phyloP scores from a whole-genome alignment of 2,113 vertebrate species.

The Acinonyx jubatus region DNA sequence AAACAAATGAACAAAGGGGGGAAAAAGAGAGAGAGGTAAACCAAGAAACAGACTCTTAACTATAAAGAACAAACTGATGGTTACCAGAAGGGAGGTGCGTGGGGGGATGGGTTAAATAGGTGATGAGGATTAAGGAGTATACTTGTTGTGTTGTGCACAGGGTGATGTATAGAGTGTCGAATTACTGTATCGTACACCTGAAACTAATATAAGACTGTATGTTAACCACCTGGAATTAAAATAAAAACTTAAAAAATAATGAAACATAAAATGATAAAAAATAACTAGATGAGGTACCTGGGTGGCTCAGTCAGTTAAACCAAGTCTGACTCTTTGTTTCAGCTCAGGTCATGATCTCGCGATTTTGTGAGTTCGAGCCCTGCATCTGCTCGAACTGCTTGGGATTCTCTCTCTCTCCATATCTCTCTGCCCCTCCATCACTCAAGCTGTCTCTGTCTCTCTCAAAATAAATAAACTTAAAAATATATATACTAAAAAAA shows the following conservation, averaged over 20 bases:
- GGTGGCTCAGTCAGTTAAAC: too few species aligned
- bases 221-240: neutral
- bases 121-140: neutral
- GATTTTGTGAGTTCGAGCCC: too few species aligned
- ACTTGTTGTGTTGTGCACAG: neutral
- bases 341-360: too few species aligned
- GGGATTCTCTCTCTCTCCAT: too few species aligned
- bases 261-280: neutral
- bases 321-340: too few species aligned
- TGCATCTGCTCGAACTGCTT: too few species aligned
- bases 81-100: neutral
- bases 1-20: neutral
- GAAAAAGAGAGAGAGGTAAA: neutral
- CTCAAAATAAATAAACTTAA: too few species aligned
- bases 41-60: neutral
- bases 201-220: neutral
- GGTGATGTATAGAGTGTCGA: neutral
- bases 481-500: neutral
- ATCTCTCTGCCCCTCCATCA: too few species aligned
- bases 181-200: neutral
- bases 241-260: neutral
- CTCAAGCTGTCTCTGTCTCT: too few species aligned
- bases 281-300: too few species aligned
- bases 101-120: neutral
- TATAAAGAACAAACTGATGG: neutral